Evolutionary conservation across 2,113 vertebrate species (phyloP), one percentile per base, ranked within the genome.

Genomic region (Gnathonemus longibarbis): DNA sequence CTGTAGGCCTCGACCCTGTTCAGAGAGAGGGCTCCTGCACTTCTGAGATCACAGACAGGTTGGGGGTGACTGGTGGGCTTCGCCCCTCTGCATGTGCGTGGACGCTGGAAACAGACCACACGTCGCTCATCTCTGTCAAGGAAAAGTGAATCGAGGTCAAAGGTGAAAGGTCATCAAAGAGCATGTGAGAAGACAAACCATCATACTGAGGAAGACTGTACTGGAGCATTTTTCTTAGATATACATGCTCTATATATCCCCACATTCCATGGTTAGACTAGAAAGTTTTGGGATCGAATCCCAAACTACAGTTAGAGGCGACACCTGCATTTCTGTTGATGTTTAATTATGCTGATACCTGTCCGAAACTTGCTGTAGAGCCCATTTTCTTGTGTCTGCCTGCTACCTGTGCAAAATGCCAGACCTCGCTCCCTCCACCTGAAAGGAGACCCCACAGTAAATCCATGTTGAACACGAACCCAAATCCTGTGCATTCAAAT

Each of bases 361-460:
- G 96, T 97, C 91, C 96, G 95, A 93, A 97, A 97, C 91, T 96
- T 97, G 96, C 96, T 97, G 94, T 97, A 97, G 0, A 92, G 94
- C 77, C 96, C 95, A 0, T 93, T 97, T 58, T 97, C 96, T 0
- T 95, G 90, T 89, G 92, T 84, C 0, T 91, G 90, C 10, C 94
- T 94, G 89, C 91, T 94, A 3, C 95, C 93, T 0, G 93, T 92
- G 92, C 95, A 96, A 94, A 96, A 96, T 24, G 94, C 93, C 19
- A 96, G 93, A 1, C 94, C 95, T 89, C 94, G 90, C 91, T 97
- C 97, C 93, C 97, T 92, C 97, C 97, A 98, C 97, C 97, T 98
- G 93, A 0, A n/a, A 85, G 8, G 83, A 88, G 35, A 24, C 7
- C 3, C 15, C 27, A 53, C 35, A 27, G 39, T 48, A 27, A 56